Evolutionary conservation across 2,797 vertebrate species (phyloP).

Genomic region (Enteromius argenteus): DNA sequence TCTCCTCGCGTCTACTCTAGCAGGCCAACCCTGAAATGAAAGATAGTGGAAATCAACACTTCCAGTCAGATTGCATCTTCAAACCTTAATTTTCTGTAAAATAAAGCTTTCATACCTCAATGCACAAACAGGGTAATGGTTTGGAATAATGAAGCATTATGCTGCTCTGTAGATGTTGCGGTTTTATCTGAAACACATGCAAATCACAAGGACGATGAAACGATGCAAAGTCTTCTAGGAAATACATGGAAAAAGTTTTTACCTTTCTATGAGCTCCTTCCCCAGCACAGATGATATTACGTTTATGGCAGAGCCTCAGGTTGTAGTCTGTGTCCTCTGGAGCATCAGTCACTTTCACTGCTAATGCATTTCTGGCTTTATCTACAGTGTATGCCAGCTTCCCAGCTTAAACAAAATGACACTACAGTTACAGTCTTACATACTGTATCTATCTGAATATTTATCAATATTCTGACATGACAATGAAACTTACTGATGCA

Average conservation of each 20-base stretch:
- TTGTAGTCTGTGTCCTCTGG: constrained; percentile 70
- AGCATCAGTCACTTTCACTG: constrained; percentile 69
- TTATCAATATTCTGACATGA: neutral
- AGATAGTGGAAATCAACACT: neutral
- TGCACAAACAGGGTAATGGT: constrained; percentile 75
- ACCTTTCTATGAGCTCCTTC: constrained; percentile 68
- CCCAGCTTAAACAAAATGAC: constrained; percentile 65
- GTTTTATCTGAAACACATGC: constrained; percentile 73
- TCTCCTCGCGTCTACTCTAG: constrained; percentile 76
- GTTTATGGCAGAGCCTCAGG: constrained; percentile 75
- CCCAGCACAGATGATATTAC: constrained; percentile 74
- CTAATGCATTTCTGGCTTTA: constrained; percentile 67
- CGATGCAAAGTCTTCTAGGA: neutral
- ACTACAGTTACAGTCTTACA: neutral
- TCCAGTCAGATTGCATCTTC: neutral
- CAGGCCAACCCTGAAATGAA: constrained; percentile 77
- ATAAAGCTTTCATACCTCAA: constrained; percentile 72
- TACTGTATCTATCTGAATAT: neutral
- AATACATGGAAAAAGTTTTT: constrained; percentile 48
- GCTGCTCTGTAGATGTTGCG: constrained; percentile 61
- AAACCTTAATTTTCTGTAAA: neutral
- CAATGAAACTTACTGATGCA: constrained; percentile 76
- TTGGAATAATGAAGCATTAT: constrained; percentile 67
- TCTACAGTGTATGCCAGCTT: constrained; percentile 74
- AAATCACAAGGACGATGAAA: neutral